A percentile compares a stretch with the other conserved stretches of the same genome.
Evolutionary conservation across 2,113 vertebrate species (phyloP).

Genomic region (Ardeotis arabs): DNA sequence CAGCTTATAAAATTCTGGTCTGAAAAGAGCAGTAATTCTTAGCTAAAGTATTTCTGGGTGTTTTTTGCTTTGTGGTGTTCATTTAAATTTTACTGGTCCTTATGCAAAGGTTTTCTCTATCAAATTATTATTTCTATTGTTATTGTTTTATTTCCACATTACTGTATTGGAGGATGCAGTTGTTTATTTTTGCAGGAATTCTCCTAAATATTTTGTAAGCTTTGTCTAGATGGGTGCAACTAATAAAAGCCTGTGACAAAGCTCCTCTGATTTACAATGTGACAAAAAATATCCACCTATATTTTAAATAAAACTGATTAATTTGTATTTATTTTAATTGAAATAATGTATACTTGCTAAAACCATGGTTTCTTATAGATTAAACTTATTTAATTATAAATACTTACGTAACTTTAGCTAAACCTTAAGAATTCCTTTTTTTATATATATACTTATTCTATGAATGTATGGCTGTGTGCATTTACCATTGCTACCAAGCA

Average conservation of each 20-base stretch:
- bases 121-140: background rate
- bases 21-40: background rate
- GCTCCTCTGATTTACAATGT: rapidly evolving
- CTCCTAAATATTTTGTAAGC: background rate
- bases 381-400: background rate
- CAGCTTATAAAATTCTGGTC: background rate
- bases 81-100: background rate
- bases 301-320: background rate
- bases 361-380: background rate
- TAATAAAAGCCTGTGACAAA: background rate
- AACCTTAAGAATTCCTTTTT: background rate
- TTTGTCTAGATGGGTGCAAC: background rate
- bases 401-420: background rate
- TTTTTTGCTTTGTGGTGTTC: background rate
- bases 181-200: background rate
- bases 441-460: rapidly evolving
- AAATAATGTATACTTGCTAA: background rate
- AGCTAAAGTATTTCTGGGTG: background rate
- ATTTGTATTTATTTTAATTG: background rate
- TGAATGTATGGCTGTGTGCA: background rate
- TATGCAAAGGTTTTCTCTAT: background rate
- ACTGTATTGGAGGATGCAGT: background rate
- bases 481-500: background rate
- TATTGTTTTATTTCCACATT: background rate
- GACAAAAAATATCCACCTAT: background rate